A percentile compares a stretch with the other conserved stretches of the same genome.
Evolutionary conservation across 2,888 invertebrate species (phyloP).

Genomic region (Tubulanus polymorphus): DNA sequence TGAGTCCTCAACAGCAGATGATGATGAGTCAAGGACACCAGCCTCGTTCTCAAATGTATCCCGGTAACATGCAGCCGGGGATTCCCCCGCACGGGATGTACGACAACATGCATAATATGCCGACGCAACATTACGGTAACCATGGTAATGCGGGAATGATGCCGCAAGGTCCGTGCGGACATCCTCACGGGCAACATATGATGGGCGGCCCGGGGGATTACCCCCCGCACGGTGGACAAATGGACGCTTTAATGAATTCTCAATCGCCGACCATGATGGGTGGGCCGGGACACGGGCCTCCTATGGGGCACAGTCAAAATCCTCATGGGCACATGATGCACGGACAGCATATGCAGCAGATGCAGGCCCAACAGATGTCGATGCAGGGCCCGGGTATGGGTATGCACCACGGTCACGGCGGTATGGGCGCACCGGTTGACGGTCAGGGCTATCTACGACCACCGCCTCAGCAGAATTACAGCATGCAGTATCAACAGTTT

Average conservation of each 20-base stretch:
- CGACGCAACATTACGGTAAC: background rate
- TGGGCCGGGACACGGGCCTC: too few relatives aligned
- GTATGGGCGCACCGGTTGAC: constrained; percentile 5
- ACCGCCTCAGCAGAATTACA: constrained; percentile 21
- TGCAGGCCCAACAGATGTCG: constrained; percentile 28
- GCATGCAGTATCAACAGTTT: constrained; percentile 44
- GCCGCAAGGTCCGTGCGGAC: background rate
- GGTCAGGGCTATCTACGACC: constrained; percentile 3
- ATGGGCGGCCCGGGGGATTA: background rate
- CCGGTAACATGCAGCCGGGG: too few relatives aligned
- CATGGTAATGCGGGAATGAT: background rate
- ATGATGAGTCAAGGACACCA: constrained; percentile 22
- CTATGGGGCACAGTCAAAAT: too few relatives aligned
- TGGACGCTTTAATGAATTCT: background rate
- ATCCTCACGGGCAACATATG: background rate
- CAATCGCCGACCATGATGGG: too few relatives aligned
- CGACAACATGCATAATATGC: too few relatives aligned
- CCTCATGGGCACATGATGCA: too few relatives aligned
- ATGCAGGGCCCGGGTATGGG: constrained; percentile 29
- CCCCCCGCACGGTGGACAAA: background rate
- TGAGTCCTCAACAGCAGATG: constrained; percentile 27
- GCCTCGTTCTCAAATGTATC: background rate
- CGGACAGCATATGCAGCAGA: constrained; percentile 25
- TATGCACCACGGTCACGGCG: constrained; percentile 15
- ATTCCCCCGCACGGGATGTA: too few relatives aligned